Evolutionary conservation across 2,888 invertebrate genomes (phyloP), one percentile per base, ranked within the genome.

Genomic region (Listrodromus nycthemerus): DNA sequence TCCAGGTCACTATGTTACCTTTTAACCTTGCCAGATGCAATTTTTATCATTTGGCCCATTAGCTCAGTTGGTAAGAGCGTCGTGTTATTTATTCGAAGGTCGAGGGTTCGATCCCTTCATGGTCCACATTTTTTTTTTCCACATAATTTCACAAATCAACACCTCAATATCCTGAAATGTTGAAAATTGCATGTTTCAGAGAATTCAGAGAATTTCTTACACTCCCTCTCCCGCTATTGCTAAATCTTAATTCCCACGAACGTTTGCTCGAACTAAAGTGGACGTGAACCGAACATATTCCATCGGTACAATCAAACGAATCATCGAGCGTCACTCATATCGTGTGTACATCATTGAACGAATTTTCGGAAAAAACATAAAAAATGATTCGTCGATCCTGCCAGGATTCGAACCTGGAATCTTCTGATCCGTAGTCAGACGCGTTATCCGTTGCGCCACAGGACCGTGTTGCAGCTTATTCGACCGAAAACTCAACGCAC

Each of bases 341-440:
- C n/a, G 24, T 8, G 2, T 48, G 19, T 13, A 27, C 37, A 2
- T 48, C 30, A 7, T 33, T 6, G 30, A 70, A 21, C 37, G 55
- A 45, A 30, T n/a, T 65, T 65, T n/a, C 48, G 5, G 33, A 13
- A 45, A 45, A 58, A 61, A 61, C 48, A 50, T 58, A 66, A 79
- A 86, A 86, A 89, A 90, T 87, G 76, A 50, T 50, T 58, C 19
- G 10, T 58, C 91, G 91, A 90, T 90, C 90, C 89, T 91, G 90
- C 91, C 90, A 91, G 91, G 91, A 91, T 91, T 91, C 90, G 91
- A 91, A 91, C 90, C 95, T 95, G 95, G 94, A 95, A 95, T 95
- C 95, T 95, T 95, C 95, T 95, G 95, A 95, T 95, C 95, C 95
- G 95, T 95, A 95, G 95, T 95, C 95, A 95, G 95, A 95, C 95